phyloP scores from a whole-genome alignment of 2,888 invertebrate genomes.

The Drosophila rubida region DNA sequence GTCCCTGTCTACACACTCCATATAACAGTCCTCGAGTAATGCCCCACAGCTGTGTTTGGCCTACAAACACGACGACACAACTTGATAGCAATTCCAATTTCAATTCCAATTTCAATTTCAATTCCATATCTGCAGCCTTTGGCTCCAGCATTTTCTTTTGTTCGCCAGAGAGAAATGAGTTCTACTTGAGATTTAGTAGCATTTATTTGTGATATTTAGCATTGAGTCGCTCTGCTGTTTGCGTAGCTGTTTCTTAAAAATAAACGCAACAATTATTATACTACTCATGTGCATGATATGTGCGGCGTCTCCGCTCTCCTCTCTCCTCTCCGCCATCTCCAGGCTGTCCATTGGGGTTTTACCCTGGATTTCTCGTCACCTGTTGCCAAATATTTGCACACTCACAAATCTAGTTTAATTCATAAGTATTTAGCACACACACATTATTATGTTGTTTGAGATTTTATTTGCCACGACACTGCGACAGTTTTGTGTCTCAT shows the following conservation, averaged over 20 bases:
- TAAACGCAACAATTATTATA: conserved; percentile 38
- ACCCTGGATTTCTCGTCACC: conserved; percentile 40
- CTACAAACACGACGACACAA: conserved; percentile 52
- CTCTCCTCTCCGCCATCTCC: background rate
- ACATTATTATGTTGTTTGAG: conserved; percentile 55
- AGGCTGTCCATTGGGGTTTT: conserved; percentile 53
- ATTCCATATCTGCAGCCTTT: conserved; percentile 21
- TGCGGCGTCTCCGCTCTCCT: background rate
- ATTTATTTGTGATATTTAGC: conserved; percentile 68
- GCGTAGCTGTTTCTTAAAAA: conserved; percentile 65
- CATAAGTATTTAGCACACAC: conserved; percentile 69
- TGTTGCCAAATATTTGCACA: conserved; percentile 70
- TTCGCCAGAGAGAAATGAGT: conserved; percentile 38
- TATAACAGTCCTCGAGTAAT: conserved; percentile 35
- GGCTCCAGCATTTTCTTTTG: background rate
- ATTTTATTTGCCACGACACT: conserved; percentile 58
- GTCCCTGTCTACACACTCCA: background rate
- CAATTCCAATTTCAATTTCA: conserved; percentile 5
- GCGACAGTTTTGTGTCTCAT: conserved; percentile 3
- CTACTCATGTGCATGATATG: conserved; percentile 2
- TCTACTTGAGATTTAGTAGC: conserved; percentile 74
- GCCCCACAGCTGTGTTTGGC: conserved; percentile 64
- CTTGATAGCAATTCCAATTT: conserved; percentile 1
- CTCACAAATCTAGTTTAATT: conserved; percentile 79
- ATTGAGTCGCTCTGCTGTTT: conserved; percentile 59